Percentiles rank a stretch among this genome's conserved stretches.
phyloP scores from a whole-genome alignment of 2,113 vertebrate genomes.

The Paramisgurnus dabryanus region DNA sequence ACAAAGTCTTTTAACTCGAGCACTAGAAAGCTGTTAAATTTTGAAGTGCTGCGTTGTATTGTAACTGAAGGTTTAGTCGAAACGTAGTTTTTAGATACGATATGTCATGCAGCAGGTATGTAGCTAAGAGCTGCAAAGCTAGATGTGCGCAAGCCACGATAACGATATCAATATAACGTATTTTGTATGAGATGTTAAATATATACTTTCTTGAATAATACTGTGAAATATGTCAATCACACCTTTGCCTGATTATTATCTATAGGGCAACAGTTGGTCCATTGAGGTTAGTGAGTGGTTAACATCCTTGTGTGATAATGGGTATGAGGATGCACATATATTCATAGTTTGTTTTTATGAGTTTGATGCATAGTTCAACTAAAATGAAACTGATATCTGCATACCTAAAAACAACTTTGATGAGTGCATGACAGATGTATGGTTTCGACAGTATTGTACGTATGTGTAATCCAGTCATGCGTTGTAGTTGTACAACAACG shows the following conservation, averaged over 20 bases:
- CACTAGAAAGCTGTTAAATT: not conserved
- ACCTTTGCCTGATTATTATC: not conserved
- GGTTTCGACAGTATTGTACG: not conserved
- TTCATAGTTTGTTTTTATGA: not conserved
- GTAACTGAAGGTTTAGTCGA: not conserved
- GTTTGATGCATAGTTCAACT: not conserved
- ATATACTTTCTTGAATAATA: not conserved
- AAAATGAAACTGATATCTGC: not conserved
- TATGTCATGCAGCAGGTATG: not conserved
- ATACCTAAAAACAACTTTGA: not conserved
- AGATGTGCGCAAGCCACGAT: constrained; percentile 27
- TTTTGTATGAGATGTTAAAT: not conserved
- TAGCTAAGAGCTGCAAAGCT: constrained; percentile 17
- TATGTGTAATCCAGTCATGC: not conserved
- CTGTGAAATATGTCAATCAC: not conserved
- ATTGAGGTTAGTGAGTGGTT: not conserved
- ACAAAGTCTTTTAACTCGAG: not conserved
- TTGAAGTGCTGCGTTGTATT: not conserved
- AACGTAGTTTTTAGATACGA: not conserved
- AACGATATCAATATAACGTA: not conserved
- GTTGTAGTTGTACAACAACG: not conserved
- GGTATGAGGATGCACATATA: not conserved
- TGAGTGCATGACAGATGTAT: constrained; percentile 19
- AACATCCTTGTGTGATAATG: not conserved
- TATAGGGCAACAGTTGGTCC: constrained; percentile 27